Conservation (phyloP, 2,113 vertebrate species). For the Channa maculata region DNA sequence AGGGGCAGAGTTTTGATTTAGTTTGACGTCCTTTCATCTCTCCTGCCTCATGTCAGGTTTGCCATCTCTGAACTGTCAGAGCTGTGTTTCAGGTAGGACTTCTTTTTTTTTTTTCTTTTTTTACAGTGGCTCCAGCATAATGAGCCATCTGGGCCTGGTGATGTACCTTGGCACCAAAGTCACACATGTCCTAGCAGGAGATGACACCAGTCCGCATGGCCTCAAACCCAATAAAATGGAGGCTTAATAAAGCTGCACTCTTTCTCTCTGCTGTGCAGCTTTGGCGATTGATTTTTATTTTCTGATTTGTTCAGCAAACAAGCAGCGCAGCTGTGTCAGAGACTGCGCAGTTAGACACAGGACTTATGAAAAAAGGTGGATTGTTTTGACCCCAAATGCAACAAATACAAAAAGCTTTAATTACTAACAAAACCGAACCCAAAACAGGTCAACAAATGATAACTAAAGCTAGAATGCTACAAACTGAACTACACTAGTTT, state of each 20-base stretch:
- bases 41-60: slow-evolving; percentile 36
- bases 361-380: no score
- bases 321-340: no score
- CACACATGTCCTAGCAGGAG: slow-evolving; percentile 33
- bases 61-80: slow-evolving; percentile 27
- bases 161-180: slow-evolving; percentile 37
- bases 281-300: no score
- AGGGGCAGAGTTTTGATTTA: slow-evolving; percentile 30
- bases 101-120: not conserved
- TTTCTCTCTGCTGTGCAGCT: not conserved
- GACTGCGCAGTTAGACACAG: no score
- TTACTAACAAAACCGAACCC: no score
- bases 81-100: slow-evolving; percentile 29
- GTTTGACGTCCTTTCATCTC: slow-evolving; percentile 23
- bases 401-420: no score
- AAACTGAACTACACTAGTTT: no score
- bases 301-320: no score
- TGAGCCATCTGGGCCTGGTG: slow-evolving; percentile 60
- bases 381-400: no score
- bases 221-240: slow-evolving; percentile 33
- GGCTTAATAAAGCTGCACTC: slow-evolving; percentile 28
- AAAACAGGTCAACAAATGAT: no score
- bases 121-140: slow-evolving; percentile 48
- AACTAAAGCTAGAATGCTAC: no score
- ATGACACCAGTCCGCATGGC: slow-evolving; percentile 13